Evolutionary conservation across 2,797 vertebrate species (phyloP).

Genomic region (Poecilia picta): DNA sequence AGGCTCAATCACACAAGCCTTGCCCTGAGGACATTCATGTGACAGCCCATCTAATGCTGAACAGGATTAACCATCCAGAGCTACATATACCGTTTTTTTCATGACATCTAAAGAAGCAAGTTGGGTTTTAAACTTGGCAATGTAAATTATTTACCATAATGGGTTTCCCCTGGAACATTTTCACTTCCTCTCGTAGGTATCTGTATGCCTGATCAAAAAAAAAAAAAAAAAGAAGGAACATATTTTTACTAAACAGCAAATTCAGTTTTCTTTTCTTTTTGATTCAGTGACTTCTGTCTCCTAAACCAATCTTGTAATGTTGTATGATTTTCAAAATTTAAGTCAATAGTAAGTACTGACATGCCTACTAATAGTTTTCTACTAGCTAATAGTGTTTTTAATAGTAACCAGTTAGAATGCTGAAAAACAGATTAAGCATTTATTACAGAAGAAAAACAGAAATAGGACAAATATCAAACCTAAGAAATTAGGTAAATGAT

Average conservation of each 20-base stretch:
- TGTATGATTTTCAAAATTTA: background rate
- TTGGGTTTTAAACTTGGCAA: background rate
- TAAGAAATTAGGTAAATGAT: background rate
- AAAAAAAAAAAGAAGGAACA: conserved; percentile 5
- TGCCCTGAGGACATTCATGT: conserved; percentile 6
- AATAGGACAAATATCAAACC: background rate
- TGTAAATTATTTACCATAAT: conserved; percentile 87
- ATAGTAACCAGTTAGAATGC: background rate
- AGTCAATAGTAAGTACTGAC: background rate
- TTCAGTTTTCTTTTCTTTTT: background rate
- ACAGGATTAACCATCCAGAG: conserved; percentile 4
- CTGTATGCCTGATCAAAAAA: conserved; percentile 86
- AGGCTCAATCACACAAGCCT: background rate
- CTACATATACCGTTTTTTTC: conserved; percentile 3
- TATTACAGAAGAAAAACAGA: background rate
- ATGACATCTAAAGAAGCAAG: background rate
- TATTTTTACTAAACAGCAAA: background rate
- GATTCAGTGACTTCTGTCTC: background rate
- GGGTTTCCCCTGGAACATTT: conserved; percentile 98
- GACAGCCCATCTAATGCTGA: conserved; percentile 20
- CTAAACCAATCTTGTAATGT: background rate
- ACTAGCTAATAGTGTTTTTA: background rate
- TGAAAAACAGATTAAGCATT: no score
- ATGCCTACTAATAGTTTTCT: background rate
- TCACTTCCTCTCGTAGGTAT: conserved; percentile 98